Evolutionary conservation across 2,888 invertebrate species (phyloP), one percentile per base, ranked within the genome.

Genomic region (Stenurella melanura): DNA sequence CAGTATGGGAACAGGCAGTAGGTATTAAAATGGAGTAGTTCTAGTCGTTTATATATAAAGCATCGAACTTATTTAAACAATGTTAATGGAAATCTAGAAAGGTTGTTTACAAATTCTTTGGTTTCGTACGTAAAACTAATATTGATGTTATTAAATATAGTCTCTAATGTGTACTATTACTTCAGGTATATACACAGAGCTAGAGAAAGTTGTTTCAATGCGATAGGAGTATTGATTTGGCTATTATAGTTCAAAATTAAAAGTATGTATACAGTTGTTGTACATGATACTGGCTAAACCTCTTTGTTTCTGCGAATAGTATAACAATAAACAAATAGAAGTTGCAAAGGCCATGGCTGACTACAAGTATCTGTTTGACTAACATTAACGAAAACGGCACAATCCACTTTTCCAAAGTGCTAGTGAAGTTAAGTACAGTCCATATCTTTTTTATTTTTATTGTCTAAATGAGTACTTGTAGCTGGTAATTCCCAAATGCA

Each of bases 81-180:
- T 68, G 77, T 76, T 80, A 80, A 80, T 80, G 80, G 80, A 78
- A 77, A 77, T 72, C 73, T 78, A 42, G 76, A 80, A 76, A 68
- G 74, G 68, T 57, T 76, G 76, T 80, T 80, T 78, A 78, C 76
- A 79, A 42, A 75, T 77, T 73, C 75, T 79, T 77, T 67, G 73
- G 74, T 75, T 75, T 38, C 58, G 57, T 21, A 67, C 57, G 30
- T 66, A 66, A 61, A 54, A 61, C 63, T 61, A 69, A 69, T 69
- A 69, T 69, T 58, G 69, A 58, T 57, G 38, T 57, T 69, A 69
- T 69, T 58, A 69, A 58, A 69, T 18, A 58, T 69, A 34, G 38
- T 4, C 19, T 19, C 58, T 34, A 19, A 21, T 19, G 58, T 69
- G 34, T 69, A 34, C 58, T 15, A 58, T 69, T 57, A 69, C 58